Conservation (phyloP, 2,113 vertebrate genomes). For the Pedetes capensis region DNA sequence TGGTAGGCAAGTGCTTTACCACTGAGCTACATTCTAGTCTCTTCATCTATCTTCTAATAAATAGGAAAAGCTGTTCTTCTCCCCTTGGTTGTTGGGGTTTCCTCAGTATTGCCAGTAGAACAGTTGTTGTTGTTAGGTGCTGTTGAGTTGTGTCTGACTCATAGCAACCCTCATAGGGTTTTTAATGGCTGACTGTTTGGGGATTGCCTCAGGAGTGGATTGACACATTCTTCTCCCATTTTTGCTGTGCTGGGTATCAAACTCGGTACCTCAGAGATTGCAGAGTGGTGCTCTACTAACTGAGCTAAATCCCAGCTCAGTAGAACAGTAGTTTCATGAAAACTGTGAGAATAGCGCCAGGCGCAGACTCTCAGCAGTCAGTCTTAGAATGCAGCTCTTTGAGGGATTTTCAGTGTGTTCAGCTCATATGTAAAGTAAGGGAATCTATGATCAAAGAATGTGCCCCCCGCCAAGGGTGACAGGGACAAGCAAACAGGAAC, state of each 20-base stretch:
- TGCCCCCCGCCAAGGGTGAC: background rate
- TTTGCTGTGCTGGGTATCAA: too few relatives aligned
- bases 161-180: too few relatives aligned
- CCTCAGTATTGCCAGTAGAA: background rate
- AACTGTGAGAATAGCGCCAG: background rate
- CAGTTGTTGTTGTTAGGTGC: too few relatives aligned
- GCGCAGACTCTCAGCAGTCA: background rate
- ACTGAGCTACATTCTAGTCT: too few relatives aligned
- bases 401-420: background rate
- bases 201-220: too few relatives aligned
- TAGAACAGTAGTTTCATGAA: background rate
- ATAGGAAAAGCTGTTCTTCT: background rate
- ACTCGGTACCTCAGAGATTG: too few relatives aligned
- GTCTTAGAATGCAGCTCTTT: background rate
- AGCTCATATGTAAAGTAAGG: background rate
- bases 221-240: too few relatives aligned
- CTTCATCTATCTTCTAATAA: background rate
- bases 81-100: background rate
- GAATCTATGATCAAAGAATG: background rate
- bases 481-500: background rate
- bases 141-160: too few relatives aligned
- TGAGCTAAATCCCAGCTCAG: too few relatives aligned
- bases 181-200: too few relatives aligned
- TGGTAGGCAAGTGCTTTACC: too few relatives aligned
- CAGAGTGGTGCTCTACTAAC: too few relatives aligned